Percentiles rank a stretch among this genome's conserved stretches.
Conservation (phyloP, 2,888 invertebrate genomes). For the Tuberolachnus salignus region DNA sequence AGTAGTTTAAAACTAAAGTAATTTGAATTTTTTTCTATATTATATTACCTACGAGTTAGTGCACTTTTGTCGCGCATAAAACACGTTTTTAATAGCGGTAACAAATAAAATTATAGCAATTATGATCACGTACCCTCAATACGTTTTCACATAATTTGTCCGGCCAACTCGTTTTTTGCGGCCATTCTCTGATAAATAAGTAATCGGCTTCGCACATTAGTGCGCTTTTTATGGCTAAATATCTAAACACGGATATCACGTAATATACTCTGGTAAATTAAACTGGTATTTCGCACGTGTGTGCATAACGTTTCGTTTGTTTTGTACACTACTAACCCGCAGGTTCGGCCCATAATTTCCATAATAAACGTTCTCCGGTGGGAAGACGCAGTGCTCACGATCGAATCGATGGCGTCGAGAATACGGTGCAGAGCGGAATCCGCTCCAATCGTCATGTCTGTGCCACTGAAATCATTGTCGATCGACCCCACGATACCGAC, state of each 20-base stretch:
- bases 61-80: too few relatives aligned
- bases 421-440: slow-evolving; percentile 97
- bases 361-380: slow-evolving; percentile 99
- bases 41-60: too few relatives aligned
- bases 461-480: slow-evolving; percentile 99
- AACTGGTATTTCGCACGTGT: background rate
- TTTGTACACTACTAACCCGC: slow-evolving; percentile 73
- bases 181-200: slow-evolving; percentile 97
- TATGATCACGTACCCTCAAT: slow-evolving; percentile 60
- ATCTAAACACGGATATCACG: slow-evolving; percentile 75
- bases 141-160: slow-evolving; percentile 92
- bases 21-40: too few relatives aligned
- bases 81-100: too few relatives aligned
- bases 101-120: background rate
- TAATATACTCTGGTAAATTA: too few relatives aligned
- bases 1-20: too few relatives aligned
- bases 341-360: slow-evolving; percentile 99
- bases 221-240: slow-evolving; percentile 95
- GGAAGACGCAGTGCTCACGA: slow-evolving; percentile 95
- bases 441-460: slow-evolving; percentile 99
- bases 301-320: too few relatives aligned
- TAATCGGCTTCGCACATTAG: slow-evolving; percentile 97
- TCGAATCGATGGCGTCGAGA: slow-evolving; percentile 97
- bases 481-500: slow-evolving; percentile 99
- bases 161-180: slow-evolving; percentile 92